A percentile compares a stretch with the other conserved stretches of the same genome.
Evolutionary conservation across 2,888 invertebrate species (phyloP).

Genomic region (Axea sp.): DNA sequence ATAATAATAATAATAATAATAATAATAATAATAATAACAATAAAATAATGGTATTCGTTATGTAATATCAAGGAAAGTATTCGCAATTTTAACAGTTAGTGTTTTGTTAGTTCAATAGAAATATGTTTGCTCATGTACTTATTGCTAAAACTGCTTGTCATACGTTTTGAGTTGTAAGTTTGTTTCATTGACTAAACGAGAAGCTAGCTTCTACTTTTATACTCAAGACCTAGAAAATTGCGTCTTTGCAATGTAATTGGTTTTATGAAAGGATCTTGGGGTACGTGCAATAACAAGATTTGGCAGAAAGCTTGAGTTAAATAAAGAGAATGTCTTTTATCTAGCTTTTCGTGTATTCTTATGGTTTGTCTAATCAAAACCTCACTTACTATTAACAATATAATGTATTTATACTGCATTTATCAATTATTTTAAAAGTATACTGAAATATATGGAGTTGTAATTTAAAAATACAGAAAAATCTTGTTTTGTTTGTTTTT

Average conservation of each 20-base stretch:
- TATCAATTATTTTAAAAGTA: slow-evolving; percentile 18
- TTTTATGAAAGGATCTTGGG: slow-evolving; percentile 49
- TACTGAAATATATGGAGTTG: not conserved
- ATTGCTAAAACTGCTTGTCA: slow-evolving; percentile 39
- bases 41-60: too few species aligned
- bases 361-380: slow-evolving; percentile 54
- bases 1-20: too few species aligned
- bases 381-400: slow-evolving; percentile 30
- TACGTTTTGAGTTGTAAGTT: slow-evolving; percentile 29
- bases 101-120: too few species aligned
- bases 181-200: slow-evolving; percentile 38
- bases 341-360: slow-evolving; percentile 41
- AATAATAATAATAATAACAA: too few species aligned
- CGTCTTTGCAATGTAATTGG: slow-evolving; percentile 58
- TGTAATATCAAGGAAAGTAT: too few species aligned
- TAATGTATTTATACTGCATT: slow-evolving; percentile 12
- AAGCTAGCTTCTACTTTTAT: slow-evolving; percentile 44
- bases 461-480: not conserved
- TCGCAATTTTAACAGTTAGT: slow-evolving; percentile 18
- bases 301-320: slow-evolving; percentile 53
- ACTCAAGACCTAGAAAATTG: slow-evolving; percentile 52
- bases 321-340: slow-evolving; percentile 55
- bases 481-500: too few species aligned
- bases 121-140: too few species aligned
- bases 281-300: slow-evolving; percentile 61